Evolutionary conservation across 1,140 invertebrate genomes (phyloP).

Genomic region (Chelonus insularis): DNA sequence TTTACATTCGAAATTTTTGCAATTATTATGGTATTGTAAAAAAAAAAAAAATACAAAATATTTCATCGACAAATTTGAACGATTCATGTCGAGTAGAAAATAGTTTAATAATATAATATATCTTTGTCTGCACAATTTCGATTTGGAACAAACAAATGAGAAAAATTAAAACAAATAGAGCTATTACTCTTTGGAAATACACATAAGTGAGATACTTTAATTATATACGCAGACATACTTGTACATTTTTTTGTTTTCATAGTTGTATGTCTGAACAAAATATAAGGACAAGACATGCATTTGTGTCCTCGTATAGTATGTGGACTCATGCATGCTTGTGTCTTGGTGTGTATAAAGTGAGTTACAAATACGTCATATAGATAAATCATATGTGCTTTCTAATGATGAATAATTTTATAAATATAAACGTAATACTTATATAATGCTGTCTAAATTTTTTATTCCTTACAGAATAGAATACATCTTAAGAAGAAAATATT

Average conservation of each 20-base stretch:
- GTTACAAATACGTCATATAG: slow-evolving; percentile 50
- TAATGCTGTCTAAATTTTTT: slow-evolving; percentile 38
- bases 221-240: slow-evolving; percentile 20
- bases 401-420: slow-evolving; percentile 57
- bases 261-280: slow-evolving; percentile 28
- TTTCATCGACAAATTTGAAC: no score
- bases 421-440: slow-evolving; percentile 54
- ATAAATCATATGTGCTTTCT: slow-evolving; percentile 57
- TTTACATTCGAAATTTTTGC: no score
- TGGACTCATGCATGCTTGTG: slow-evolving; percentile 19
- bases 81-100: neutral
- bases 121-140: slow-evolving; percentile 21
- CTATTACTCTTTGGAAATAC: slow-evolving; percentile 26
- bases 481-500: neutral
- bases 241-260: slow-evolving; percentile 25
- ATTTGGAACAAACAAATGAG: slow-evolving; percentile 4
- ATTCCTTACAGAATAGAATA: neutral
- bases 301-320: slow-evolving; percentile 31
- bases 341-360: slow-evolving; percentile 34
- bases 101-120: slow-evolving; percentile 1
- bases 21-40: no score
- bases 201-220: slow-evolving; percentile 31
- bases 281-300: slow-evolving; percentile 21
- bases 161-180: slow-evolving; percentile 3
- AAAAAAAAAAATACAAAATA: no score